These are phyloP conservation scores for Cephalopholis sonnerati DNA, from an alignment of 2,113 vertebrate genomes.

Conservation along the genomic window DNA sequence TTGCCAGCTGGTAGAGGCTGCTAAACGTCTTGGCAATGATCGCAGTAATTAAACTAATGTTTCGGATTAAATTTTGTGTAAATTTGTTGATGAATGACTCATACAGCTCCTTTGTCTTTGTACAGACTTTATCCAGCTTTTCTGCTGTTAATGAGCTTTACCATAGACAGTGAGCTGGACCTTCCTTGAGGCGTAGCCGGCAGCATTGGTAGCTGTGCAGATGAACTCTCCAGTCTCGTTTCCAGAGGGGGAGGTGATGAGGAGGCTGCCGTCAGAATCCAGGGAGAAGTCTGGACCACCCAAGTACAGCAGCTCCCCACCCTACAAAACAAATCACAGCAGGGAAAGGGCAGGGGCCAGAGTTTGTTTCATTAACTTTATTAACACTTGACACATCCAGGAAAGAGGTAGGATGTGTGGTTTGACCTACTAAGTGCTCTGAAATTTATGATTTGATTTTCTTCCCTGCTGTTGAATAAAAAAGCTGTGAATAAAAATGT, in stretches of 20 bases:
- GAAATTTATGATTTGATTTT: slow-evolving; percentile 23
- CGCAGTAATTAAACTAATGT: background rate
- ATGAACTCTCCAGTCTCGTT: slow-evolving; percentile 93
- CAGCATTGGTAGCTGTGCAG: slow-evolving; percentile 93
- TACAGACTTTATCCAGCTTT: background rate
- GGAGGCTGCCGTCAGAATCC: slow-evolving; percentile 89
- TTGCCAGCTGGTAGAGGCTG: background rate
- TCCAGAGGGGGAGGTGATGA: slow-evolving; percentile 88
- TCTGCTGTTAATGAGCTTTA: slow-evolving; percentile 68
- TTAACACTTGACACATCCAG: slow-evolving; percentile 22
- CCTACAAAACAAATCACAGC: slow-evolving; percentile 82
- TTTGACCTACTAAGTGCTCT: slow-evolving; percentile 23
- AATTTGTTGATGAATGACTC: fast-evolving
- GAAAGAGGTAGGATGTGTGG: slow-evolving; percentile 15
- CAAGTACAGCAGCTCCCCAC: slow-evolving; percentile 87
- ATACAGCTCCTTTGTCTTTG: background rate
- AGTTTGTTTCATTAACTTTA: slow-evolving; percentile 50
- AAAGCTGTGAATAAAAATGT: background rate
- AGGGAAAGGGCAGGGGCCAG: slow-evolving; percentile 40
- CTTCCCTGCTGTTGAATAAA: background rate
- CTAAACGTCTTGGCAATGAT: background rate
- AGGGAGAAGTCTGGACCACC: slow-evolving; percentile 85
- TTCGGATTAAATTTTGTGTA: background rate
- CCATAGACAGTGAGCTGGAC: slow-evolving; percentile 97
- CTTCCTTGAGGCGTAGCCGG: slow-evolving; percentile 91